Conservation (phyloP, 2,888 invertebrate species). For the Prosopocoilus inquinatus region DNA sequence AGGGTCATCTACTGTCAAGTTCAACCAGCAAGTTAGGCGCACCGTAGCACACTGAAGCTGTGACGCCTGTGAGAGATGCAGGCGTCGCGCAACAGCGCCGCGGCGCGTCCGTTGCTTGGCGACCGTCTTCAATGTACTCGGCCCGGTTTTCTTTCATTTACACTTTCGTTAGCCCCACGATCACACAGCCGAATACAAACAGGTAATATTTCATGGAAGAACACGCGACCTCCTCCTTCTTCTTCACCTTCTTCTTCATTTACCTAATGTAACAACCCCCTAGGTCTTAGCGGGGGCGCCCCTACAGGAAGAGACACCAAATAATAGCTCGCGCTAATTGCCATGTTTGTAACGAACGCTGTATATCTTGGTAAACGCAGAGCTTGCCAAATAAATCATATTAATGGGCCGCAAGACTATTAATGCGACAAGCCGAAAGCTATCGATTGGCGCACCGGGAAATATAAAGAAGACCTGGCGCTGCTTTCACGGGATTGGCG, state of each 20-base stretch:
- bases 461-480: slow-evolving; percentile 19
- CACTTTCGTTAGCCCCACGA: slow-evolving; percentile 16
- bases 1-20: background rate
- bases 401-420: slow-evolving; percentile 20
- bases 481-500: slow-evolving; percentile 22
- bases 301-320: background rate
- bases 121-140: slow-evolving; percentile 24
- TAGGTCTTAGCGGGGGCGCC: background rate
- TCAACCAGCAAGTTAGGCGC: slow-evolving; percentile 20
- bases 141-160: slow-evolving; percentile 23
- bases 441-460: slow-evolving; percentile 23
- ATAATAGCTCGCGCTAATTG: background rate
- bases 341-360: background rate
- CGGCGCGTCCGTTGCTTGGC: slow-evolving; percentile 34
- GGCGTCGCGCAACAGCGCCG: slow-evolving; percentile 35
- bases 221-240: too few relatives aligned
- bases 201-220: background rate
- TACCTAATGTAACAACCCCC: background rate
- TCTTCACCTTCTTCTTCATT: background rate
- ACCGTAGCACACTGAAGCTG: slow-evolving; percentile 30
- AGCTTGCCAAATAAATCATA: slow-evolving; percentile 20
- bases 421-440: slow-evolving; percentile 24
- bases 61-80: slow-evolving; percentile 22
- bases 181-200: background rate
- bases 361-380: background rate